Conservation (phyloP, 2,888 invertebrate genomes). For the Microplitis manilae region DNA sequence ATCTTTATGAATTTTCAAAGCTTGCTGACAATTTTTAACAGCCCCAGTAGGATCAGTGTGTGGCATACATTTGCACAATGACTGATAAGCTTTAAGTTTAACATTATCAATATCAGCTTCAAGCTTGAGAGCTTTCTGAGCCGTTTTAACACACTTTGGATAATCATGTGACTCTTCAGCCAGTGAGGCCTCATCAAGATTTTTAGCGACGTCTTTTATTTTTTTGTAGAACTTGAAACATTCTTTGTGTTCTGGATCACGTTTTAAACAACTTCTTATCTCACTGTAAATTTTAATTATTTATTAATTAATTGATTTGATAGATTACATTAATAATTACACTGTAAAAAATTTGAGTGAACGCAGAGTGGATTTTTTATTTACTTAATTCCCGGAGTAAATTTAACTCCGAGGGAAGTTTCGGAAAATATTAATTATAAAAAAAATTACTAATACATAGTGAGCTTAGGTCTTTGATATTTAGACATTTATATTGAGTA, state of each 20-base stretch:
- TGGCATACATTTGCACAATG: conserved; percentile 86
- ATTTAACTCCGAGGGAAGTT: no score
- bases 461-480: no score
- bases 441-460: no score
- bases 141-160: conserved; percentile 79
- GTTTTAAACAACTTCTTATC: conserved; percentile 95
- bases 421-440: no score
- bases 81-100: conserved; percentile 81
- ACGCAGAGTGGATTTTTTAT: no score
- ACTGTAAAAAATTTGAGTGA: no score
- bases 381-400: no score
- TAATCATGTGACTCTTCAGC: conserved; percentile 78
- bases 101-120: conserved; percentile 83
- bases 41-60: conserved; percentile 82
- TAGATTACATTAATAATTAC: background rate
- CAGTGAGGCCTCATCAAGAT: conserved; percentile 78
- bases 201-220: conserved; percentile 92
- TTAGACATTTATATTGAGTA: no score
- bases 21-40: conserved; percentile 83
- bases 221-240: conserved; percentile 98
- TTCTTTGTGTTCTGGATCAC: conserved; percentile 97
- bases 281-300: conserved; percentile 74
- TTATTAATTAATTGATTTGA: background rate
- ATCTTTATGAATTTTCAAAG: conserved; percentile 83
- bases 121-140: conserved; percentile 78